Evolutionary conservation across 1,140 invertebrate genomes (phyloP).

Genomic region (Spodoptera frugiperda): DNA sequence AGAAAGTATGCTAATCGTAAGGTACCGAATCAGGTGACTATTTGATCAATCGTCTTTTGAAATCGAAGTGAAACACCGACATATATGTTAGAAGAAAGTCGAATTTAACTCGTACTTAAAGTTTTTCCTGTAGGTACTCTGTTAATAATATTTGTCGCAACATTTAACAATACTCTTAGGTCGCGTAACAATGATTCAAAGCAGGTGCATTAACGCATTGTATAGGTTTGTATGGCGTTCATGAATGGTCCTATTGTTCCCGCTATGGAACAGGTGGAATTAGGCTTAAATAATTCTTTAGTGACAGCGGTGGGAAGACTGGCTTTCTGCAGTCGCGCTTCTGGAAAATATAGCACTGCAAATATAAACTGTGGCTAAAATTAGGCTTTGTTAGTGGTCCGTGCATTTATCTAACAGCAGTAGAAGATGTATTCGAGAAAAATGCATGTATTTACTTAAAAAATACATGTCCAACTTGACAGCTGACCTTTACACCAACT

Average conservation of each 20-base stretch:
- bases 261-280: conserved; percentile 36
- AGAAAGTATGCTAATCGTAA: too few relatives aligned
- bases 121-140: too few relatives aligned
- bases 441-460: background rate
- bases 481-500: background rate
- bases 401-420: background rate
- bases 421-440: background rate
- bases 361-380: too few relatives aligned
- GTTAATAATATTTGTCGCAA: background rate
- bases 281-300: conserved; percentile 20
- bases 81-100: too few relatives aligned
- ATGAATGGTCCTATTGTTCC: conserved; percentile 40
- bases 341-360: background rate
- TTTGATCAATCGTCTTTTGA: too few relatives aligned
- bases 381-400: background rate
- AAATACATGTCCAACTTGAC: background rate
- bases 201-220: conserved; percentile 42
- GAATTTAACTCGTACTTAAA: too few relatives aligned
- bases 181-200: conserved; percentile 36
- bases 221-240: conserved; percentile 28
- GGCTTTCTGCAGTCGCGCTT: conserved; percentile 3
- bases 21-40: too few relatives aligned
- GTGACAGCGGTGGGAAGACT: background rate
- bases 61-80: too few relatives aligned
- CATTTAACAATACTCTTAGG: background rate